phyloP scores from a whole-genome alignment of 2,888 invertebrate genomes.

The Miltochrista miniata region DNA sequence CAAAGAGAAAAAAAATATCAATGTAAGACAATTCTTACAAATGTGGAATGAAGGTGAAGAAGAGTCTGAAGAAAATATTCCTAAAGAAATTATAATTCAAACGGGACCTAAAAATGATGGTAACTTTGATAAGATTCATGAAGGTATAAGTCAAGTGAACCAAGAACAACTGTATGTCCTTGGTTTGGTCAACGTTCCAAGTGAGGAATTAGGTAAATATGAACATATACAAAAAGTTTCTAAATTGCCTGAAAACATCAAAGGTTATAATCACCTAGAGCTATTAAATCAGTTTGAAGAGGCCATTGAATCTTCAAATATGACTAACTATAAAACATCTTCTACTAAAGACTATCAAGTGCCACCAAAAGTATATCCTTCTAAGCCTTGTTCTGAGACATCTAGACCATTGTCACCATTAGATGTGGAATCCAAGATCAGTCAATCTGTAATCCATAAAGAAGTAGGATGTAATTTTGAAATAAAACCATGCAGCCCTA shows the following conservation, averaged over 20 bases:
- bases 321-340: slow-evolving; percentile 47
- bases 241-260: slow-evolving; percentile 79
- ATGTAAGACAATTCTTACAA: slow-evolving; percentile 78
- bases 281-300: slow-evolving; percentile 77
- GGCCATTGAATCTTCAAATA: slow-evolving; percentile 69
- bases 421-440: slow-evolving; percentile 81
- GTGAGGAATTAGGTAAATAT: slow-evolving; percentile 77
- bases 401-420: slow-evolving; percentile 72
- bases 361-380: slow-evolving; percentile 34
- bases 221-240: slow-evolving; percentile 80
- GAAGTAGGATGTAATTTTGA: slow-evolving; percentile 82
- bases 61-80: slow-evolving; percentile 53
- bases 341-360: slow-evolving; percentile 45
- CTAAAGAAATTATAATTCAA: slow-evolving; percentile 51
- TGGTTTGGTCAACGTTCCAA: slow-evolving; percentile 74
- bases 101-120: slow-evolving; percentile 38
- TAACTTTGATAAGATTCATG: slow-evolving; percentile 46
- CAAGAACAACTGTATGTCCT: slow-evolving; percentile 78
- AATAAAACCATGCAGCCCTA: slow-evolving; percentile 79
- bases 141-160: slow-evolving; percentile 39
- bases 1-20: slow-evolving; percentile 63
- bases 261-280: slow-evolving; percentile 76
- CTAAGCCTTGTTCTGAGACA: slow-evolving; percentile 42
- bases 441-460: slow-evolving; percentile 80
- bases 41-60: slow-evolving; percentile 83